Evolutionary conservation across 1,140 invertebrate species (phyloP), one percentile per base, ranked within the genome.

Genomic region (Heliconius eleuchia): DNA sequence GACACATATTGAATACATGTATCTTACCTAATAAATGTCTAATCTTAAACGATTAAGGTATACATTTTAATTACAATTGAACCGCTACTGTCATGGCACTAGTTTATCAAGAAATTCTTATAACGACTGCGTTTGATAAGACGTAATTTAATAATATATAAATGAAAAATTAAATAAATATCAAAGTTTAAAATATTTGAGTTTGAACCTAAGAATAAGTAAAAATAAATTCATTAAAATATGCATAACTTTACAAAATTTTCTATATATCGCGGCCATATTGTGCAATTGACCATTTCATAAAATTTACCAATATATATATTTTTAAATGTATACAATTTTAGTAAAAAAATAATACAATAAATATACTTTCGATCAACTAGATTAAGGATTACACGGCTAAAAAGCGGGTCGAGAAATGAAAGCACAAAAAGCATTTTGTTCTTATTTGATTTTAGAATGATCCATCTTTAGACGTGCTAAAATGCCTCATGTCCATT

Each of bases 51-150:
- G 57, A 66, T 60, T 57, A 60, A 18, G 39, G 39, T 76, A 76
- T 76, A 76, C 60, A 71, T 27, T 76, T 76, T 78, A 52, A 60
- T 57, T 78, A 73, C 23, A 77, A 27, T 70, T 60, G 52, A 73
- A 71, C 73, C 30, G 39, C 71, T 77, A 79, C 57, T 74, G 71
- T 79, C 81, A 82, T 82, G 81, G 81, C 81, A 82, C 81, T 73
- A 76, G 27, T 74, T 77, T 71, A 57, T 77, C 57, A 80, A 70
- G 73, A 75, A 77, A 77, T 30, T 18, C 34, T 66, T 78, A 73
- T 23, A 52, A 66, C 42, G 75, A 60, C 46, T 77, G 39, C n/a
- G 76, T 30, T 50, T 77, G 71, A 13, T 74, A 72, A 72, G 18
- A 77, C 6, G 9, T 57, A 27, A 19, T 57, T 23, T 57, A 27